Conservation (phyloP, 2,113 vertebrate species). For the Xerus inauris region DNA sequence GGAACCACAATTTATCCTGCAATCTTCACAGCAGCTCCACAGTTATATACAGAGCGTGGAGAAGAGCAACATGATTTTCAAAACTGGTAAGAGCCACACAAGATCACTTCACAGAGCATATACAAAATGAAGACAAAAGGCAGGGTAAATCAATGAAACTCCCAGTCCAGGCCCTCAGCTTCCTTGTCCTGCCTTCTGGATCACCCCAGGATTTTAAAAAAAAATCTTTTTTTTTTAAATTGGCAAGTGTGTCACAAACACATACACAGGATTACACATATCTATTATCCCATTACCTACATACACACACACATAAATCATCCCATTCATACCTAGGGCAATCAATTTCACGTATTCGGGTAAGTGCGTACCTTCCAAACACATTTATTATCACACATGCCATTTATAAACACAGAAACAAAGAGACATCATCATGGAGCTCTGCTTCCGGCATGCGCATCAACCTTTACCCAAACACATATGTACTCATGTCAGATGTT, state of each 20-base stretch:
- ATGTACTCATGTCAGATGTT: not conserved
- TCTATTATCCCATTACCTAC: not conserved
- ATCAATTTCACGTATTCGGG: not conserved
- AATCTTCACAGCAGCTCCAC: slow-evolving; percentile 4
- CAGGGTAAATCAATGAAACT: not conserved
- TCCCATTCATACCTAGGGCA: not conserved
- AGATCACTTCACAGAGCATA: not conserved
- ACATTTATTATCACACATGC: not conserved
- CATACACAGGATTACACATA: not conserved
- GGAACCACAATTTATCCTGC: slow-evolving; percentile 8
- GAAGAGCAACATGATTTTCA: not conserved
- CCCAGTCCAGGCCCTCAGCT: not conserved
- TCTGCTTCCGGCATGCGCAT: not conserved
- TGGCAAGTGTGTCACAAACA: slow-evolving; percentile 9
- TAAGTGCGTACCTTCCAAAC: not conserved
- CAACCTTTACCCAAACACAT: slow-evolving; percentile 37
- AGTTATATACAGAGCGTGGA: slow-evolving; percentile 28
- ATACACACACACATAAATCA: not conserved
- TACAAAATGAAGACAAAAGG: slow-evolving; percentile 19
- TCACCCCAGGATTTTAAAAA: not conserved
- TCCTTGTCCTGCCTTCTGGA: not conserved
- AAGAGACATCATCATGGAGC: not conserved
- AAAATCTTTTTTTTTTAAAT: not conserved
- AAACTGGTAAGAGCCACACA: slow-evolving; percentile 40
- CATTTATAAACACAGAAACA: slow-evolving; percentile 40